Base-by-base conservation (phyloP, 2,797 vertebrate species). In the Synanceia verrucosa region DNA sequence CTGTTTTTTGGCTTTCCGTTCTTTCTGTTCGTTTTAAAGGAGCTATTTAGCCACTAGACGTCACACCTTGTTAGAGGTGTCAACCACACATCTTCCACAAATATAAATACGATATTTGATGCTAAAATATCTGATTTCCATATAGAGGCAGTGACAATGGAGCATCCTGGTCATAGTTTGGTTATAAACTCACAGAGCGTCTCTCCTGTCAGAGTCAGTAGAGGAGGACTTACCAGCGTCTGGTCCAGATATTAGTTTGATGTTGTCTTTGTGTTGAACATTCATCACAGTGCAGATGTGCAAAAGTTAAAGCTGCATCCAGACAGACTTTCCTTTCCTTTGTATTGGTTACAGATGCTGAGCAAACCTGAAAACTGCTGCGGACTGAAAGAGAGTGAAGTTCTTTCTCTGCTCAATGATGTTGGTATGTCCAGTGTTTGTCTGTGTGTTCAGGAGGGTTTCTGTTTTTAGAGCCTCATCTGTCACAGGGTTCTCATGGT, bases 341-440 rank as follows among this genome's bases (percentile, higher is more conserved):
- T 71, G 37, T 63, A 33, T 83, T 7, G 0, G 3, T 82, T 84
- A 12, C 85, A 99, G 98, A 44, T 99, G 73, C 92, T 99, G 76
- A 98, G 97, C 89, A 97, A 95, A 88, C 96, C 97, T 43, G 98
- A 99, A 88, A 99, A 99, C 90, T 99, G 98, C 89, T 99, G 98
- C 46, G 98, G 98, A 41, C 89, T 99, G 86, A 99, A 98, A 90
- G 98, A 99, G 89, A 99, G 97, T 64, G 97, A 99, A 78, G 95
- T 99, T 47, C 95, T 99, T 61, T 95, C 96, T 36, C 91, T 99
- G 73, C 95, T 99, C 82, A 96, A 94, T 3, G 98, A 99, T 61
- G 96, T 99, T 2, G 97, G 98, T 99, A 96, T 8, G 85, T 86
- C 19, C 19, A 0, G 0, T 5, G 9, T 50, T 16, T 48, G 9